Evolutionary conservation across 2,797 vertebrate species (phyloP).

Genomic region (Siniperca undulata): DNA sequence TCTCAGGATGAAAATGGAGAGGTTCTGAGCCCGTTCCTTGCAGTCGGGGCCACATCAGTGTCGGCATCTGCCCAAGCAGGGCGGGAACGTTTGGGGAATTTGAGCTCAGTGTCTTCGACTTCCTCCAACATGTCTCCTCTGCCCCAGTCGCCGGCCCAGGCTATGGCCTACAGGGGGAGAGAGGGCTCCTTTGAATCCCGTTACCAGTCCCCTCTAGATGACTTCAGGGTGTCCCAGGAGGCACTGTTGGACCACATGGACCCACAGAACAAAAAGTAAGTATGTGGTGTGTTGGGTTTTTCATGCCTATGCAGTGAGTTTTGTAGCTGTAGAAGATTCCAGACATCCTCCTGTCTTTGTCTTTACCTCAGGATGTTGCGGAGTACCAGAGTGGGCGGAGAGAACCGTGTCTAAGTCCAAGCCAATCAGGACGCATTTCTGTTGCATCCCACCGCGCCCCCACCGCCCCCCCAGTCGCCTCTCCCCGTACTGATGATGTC

Average conservation of each 20-base stretch:
- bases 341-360: constrained; percentile 66
- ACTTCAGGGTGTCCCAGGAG: constrained; percentile 94
- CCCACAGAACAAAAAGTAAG: constrained; percentile 91
- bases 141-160: constrained; percentile 84
- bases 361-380: constrained; percentile 87
- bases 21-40: constrained; percentile 84
- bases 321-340: constrained; percentile 25
- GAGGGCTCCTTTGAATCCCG: constrained; percentile 93
- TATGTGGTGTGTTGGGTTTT: background rate
- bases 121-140: constrained; percentile 79
- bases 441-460: constrained; percentile 27
- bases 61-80: constrained; percentile 77
- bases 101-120: constrained; percentile 71
- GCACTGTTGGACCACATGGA: constrained; percentile 93
- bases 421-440: constrained; percentile 65
- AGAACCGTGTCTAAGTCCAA: constrained; percentile 92
- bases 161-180: constrained; percentile 86
- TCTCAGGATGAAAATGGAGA: constrained; percentile 93
- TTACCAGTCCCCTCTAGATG: constrained; percentile 94
- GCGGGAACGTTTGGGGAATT: constrained; percentile 89
- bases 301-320: background rate
- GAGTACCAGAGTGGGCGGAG: constrained; percentile 93
- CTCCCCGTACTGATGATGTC: constrained; percentile 90
- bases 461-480: constrained; percentile 50
- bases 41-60: constrained; percentile 37